These are phyloP conservation scores for Peromyscus californicus DNA, from an alignment of 2,113 vertebrate genomes.

Conservation along the genomic window DNA sequence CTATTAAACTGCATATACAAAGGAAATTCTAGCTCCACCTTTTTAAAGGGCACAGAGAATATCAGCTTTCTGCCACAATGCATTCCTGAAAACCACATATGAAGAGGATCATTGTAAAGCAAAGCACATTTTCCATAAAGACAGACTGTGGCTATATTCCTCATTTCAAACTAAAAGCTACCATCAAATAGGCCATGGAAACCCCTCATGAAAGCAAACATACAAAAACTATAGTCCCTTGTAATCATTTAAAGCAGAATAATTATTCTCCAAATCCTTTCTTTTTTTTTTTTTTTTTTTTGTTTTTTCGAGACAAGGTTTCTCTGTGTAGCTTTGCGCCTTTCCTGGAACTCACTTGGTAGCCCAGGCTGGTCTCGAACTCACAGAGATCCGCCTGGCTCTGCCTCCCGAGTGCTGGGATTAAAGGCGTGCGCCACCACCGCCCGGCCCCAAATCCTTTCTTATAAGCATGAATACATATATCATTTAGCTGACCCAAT, in stretches of 20 bases:
- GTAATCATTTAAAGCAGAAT: slow-evolving; percentile 53
- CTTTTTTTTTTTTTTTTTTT: too few species aligned
- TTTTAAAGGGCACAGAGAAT: slow-evolving; percentile 58
- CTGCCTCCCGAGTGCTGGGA: too few species aligned
- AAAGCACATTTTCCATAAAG: slow-evolving; percentile 63
- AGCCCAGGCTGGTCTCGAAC: too few species aligned
- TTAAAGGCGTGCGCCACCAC: too few species aligned
- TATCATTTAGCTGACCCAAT: not conserved
- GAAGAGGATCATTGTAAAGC: slow-evolving; percentile 58
- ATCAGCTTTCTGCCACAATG: slow-evolving; percentile 46
- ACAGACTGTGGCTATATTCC: slow-evolving; percentile 59
- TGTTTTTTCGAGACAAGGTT: too few species aligned
- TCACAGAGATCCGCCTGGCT: too few species aligned
- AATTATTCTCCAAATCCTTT: slow-evolving; percentile 59
- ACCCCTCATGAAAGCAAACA: slow-evolving; percentile 69
- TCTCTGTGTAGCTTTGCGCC: too few species aligned
- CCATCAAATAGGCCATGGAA: slow-evolving; percentile 62
- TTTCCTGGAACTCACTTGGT: too few species aligned
- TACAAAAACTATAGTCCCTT: slow-evolving; percentile 49
- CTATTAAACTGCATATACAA: slow-evolving; percentile 66
- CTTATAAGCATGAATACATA: slow-evolving; percentile 20
- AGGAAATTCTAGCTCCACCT: not conserved
- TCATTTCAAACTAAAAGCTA: slow-evolving; percentile 61
- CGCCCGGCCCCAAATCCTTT: slow-evolving; percentile 61
- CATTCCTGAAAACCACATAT: slow-evolving; percentile 73